Evolutionary conservation across 2,113 vertebrate species (phyloP), one percentile per base, ranked within the genome.

Genomic region (Miniopterus natalensis): DNA sequence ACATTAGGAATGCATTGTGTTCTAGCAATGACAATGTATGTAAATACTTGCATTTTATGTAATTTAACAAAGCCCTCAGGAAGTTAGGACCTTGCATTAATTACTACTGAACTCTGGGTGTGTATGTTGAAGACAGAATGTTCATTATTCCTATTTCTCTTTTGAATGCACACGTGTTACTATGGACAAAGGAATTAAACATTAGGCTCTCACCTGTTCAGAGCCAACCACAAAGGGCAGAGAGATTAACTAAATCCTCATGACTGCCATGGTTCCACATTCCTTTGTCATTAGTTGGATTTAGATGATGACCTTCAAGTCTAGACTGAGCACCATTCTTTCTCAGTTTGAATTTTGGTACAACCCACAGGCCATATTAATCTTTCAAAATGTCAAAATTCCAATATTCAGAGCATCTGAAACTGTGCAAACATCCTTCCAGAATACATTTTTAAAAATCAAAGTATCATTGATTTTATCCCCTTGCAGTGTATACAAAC

Each of bases 381-480:
- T 86, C 61, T 92, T 95, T 92, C 61, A 61, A 93, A 93, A 88
- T 57, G 68, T 87, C 83, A 91, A 70, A 83, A 90, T 78, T 88
- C 78, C 27, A 93, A 47, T 49, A 53, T 88, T 71, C 18, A 57
- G 45, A 55, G 12, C n/a, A 36, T 66, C 68, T 77, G 78, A 84
- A 90, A 36, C 31, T 94, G 18, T 73, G 59, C 49, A 94, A 88
- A 91, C 31, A 21, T 73, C 45, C 68, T 85, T 71, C 29, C 21
- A 55, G 73, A 45, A 61, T 59, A 75, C 40, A 63, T 42, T 31
- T 27, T 27, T 13, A 21, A 92, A 88, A 66, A 51, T 27, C 70
- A 59, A 84, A 40, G 29, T 66, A 31, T 31, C 9, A 36, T 55
- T 61, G 10, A 13, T 59, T 59, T 73, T 79, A 68, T 49, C 85